A percentile compares a stretch with the other conserved stretches of the same genome.
Conservation (phyloP, 2,113 vertebrate species). For the Ranitomeya variabilis region DNA sequence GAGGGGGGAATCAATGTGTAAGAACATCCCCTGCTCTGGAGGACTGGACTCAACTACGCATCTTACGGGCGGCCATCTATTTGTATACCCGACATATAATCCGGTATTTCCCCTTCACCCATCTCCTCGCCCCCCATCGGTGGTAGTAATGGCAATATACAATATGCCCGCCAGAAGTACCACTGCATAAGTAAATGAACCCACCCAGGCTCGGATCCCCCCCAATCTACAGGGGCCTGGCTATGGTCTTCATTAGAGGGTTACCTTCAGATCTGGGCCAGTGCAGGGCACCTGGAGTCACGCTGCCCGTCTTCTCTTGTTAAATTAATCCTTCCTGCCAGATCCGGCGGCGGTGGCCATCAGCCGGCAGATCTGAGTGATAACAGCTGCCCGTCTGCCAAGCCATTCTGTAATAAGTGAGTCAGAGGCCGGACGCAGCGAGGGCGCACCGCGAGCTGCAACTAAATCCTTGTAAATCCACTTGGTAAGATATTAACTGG, state of each 20-base stretch:
- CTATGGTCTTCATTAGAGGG: background rate
- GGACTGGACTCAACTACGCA: too few relatives aligned
- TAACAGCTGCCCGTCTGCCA: slow-evolving; percentile 18
- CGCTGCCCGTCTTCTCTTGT: background rate
- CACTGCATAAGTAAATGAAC: background rate
- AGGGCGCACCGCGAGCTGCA: background rate
- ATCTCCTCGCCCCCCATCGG: too few relatives aligned
- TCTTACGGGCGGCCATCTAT: too few relatives aligned
- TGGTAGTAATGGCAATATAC: background rate
- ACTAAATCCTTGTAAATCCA: background rate
- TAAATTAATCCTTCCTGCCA: background rate
- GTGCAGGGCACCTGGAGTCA: background rate
- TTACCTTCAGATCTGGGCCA: background rate
- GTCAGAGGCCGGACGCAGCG: background rate
- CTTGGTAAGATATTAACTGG: background rate
- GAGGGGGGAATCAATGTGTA: too few relatives aligned
- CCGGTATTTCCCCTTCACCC: too few relatives aligned
- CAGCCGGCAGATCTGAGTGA: background rate
- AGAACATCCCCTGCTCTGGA: too few relatives aligned
- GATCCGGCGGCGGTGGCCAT: background rate
- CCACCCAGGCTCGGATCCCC: background rate
- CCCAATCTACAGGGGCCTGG: background rate
- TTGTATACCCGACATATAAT: too few relatives aligned
- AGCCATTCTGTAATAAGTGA: background rate
- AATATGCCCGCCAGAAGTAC: background rate